These are phyloP conservation scores for Ondatra zibethicus DNA, from an alignment of 2,113 vertebrate species.

Conservation along the genomic window DNA sequence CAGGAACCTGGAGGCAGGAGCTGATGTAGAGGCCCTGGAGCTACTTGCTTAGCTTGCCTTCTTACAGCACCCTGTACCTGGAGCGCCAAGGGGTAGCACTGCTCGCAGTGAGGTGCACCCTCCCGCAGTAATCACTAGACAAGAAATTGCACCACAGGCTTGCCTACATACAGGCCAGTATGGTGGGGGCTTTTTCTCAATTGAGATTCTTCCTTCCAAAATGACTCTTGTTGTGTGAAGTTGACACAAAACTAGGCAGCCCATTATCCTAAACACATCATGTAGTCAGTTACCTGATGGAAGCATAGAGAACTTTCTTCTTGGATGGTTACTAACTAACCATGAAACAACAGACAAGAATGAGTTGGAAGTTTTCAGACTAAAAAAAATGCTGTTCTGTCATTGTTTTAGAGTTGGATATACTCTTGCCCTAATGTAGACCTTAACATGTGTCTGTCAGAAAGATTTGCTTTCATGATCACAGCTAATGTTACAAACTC, in stretches of 20 bases:
- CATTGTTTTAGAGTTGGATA: background rate
- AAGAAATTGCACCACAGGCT: too few relatives aligned
- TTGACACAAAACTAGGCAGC: background rate
- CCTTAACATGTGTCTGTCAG: background rate
- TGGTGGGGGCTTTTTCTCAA: background rate
- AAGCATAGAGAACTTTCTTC: background rate
- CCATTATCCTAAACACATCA: background rate
- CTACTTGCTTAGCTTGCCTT: background rate
- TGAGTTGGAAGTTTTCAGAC: background rate
- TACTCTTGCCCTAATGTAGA: slow-evolving; percentile 13
- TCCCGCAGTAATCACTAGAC: background rate
- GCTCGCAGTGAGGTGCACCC: too few relatives aligned
- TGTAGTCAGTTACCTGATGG: background rate
- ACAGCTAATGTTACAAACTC: slow-evolving; percentile 50
- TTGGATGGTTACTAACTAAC: background rate
- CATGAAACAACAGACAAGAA: background rate
- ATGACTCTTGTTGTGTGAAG: background rate
- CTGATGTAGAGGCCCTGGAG: background rate
- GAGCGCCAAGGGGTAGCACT: background rate
- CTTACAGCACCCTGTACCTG: background rate
- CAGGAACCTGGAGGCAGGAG: background rate
- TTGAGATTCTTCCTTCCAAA: background rate
- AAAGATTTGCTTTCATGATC: slow-evolving; percentile 33
- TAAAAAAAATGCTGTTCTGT: background rate
- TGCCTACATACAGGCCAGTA: background rate